Evolutionary conservation across 2,797 vertebrate species (phyloP).

Genomic region (Lacerta viridis): DNA sequence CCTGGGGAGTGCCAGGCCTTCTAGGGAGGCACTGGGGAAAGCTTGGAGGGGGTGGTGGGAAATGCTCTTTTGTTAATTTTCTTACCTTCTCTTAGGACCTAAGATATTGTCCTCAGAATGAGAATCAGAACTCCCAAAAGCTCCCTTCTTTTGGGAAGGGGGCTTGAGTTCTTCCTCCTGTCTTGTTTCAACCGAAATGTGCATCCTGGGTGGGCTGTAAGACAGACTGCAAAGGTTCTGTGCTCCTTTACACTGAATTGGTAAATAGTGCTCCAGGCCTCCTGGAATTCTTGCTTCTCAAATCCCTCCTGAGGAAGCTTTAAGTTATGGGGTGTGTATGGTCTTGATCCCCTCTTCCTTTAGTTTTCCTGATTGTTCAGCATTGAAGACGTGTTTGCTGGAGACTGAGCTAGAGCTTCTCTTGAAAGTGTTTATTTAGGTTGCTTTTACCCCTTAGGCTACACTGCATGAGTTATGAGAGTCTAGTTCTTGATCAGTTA

Average conservation of each 20-base stretch:
- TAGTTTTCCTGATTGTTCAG: background rate
- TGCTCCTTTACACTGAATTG: background rate
- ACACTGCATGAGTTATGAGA: background rate
- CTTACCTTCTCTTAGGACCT: no score
- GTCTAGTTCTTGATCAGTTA: background rate
- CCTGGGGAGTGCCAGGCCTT: no score
- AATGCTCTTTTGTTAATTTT: no score
- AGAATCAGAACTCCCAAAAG: background rate
- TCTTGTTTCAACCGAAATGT: background rate
- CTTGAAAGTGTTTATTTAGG: background rate
- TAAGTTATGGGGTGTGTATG: background rate
- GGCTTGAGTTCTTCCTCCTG: background rate
- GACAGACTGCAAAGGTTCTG: background rate
- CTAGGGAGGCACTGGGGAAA: no score
- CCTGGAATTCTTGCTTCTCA: background rate
- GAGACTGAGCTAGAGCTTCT: background rate
- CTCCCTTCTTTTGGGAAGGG: background rate
- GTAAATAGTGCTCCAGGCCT: background rate
- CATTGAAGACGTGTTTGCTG: background rate
- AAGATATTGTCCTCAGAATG: background rate
- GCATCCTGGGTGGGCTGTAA: background rate
- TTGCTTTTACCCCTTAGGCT: background rate
- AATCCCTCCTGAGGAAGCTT: background rate
- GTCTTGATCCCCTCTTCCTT: background rate
- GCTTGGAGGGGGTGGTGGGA: no score